Evolutionary conservation across 1,140 invertebrate genomes (phyloP).

Genomic region (Schlechtendalia chinensis): DNA sequence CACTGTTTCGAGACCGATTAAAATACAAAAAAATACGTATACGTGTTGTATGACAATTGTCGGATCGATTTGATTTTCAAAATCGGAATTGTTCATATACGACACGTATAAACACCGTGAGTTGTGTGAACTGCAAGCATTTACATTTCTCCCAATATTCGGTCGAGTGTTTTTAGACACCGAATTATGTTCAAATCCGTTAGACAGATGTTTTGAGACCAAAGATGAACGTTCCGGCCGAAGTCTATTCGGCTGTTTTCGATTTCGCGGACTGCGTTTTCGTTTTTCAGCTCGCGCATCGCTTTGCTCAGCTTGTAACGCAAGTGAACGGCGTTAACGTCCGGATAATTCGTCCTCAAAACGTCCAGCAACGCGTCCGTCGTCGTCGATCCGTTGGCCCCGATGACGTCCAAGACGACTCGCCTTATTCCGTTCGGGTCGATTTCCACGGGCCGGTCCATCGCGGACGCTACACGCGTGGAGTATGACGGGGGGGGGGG

Average conservation of each 20-base stretch:
- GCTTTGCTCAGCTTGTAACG: constrained; percentile 14
- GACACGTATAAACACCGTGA: too few species aligned
- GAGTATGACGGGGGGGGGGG: too few species aligned
- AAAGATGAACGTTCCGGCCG: constrained; percentile 15
- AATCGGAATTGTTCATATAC: too few species aligned
- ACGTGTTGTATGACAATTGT: too few species aligned
- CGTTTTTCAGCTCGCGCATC: constrained; percentile 44
- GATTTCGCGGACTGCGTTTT: constrained; percentile 16
- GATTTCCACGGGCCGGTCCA: neutral
- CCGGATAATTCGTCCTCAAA: constrained; percentile 15
- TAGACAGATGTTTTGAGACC: constrained; percentile 10
- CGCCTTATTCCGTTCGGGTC: neutral
- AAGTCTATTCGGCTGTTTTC: constrained; percentile 30
- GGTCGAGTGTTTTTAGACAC: neutral
- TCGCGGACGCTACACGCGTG: too few species aligned
- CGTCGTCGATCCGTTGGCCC: constrained; percentile 1
- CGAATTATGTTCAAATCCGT: constrained; percentile 4
- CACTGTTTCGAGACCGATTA: neutral
- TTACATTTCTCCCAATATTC: neutral
- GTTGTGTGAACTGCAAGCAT: too few species aligned
- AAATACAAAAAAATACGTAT: neutral
- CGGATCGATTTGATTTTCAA: too few species aligned
- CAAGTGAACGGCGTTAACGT: constrained; percentile 13
- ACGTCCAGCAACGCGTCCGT: neutral
- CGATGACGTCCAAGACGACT: neutral